phyloP scores from a whole-genome alignment of 23 tunicate genomes.

The Phallusia fumigata region DNA sequence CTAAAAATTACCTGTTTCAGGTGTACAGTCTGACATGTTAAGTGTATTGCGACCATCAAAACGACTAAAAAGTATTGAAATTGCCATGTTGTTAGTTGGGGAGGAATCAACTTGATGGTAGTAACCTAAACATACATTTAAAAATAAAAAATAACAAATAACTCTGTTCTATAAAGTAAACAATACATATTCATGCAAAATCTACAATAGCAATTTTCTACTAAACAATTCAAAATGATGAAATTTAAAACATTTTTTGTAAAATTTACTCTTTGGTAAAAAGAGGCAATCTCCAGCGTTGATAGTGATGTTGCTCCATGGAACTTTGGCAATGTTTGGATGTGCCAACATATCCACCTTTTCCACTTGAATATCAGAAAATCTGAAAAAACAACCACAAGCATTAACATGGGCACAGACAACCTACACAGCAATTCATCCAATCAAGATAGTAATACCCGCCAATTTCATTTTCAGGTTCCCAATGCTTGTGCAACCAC shows the following conservation, averaged over 20 bases:
- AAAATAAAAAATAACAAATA: too few species aligned
- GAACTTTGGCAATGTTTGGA: conserved; percentile 27
- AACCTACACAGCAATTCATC: too few species aligned
- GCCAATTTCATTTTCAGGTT: conserved; percentile 57
- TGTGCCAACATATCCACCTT: conserved; percentile 19
- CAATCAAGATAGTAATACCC: conserved; percentile 31
- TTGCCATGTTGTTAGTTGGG: conserved; percentile 39
- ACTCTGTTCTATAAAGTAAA: too few species aligned
- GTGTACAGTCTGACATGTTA: conserved; percentile 41
- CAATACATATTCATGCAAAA: too few species aligned
- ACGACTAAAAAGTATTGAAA: conserved; percentile 37
- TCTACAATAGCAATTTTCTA: too few species aligned
- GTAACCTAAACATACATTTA: conserved; percentile 19
- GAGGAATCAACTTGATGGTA: conserved; percentile 50
- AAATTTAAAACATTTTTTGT: neutral
- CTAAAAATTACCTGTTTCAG: conserved; percentile 31
- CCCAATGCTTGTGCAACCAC: conserved; percentile 63
- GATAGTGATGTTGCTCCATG: conserved; percentile 50
- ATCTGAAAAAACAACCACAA: neutral
- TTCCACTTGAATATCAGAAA: conserved; percentile 40
- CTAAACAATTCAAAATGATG: neutral
- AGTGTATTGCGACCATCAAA: conserved; percentile 31
- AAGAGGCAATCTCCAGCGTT: conserved; percentile 53
- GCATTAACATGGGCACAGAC: neutral
- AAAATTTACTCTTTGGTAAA: conserved; percentile 42